A percentile compares a stretch with the other conserved stretches of the same genome.
phyloP scores from a whole-genome alignment of 2,797 vertebrate genomes.

The Allobates femoralis region DNA sequence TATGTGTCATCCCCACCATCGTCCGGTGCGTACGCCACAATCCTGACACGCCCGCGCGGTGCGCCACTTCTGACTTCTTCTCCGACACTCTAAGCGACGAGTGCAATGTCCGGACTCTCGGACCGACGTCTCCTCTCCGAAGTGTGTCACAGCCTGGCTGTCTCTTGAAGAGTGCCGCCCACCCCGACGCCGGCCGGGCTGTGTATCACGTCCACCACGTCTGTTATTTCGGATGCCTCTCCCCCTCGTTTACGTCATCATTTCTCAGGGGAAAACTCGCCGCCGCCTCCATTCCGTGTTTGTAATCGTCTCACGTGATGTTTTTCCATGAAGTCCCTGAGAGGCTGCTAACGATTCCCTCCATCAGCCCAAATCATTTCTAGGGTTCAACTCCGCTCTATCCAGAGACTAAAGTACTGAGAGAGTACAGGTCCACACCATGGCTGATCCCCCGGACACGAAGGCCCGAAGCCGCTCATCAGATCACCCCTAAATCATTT shows the following conservation, averaged over 20 bases:
- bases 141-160: slow-evolving; percentile 17
- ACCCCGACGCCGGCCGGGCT: slow-evolving; percentile 1
- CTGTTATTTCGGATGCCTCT: slow-evolving; percentile 8
- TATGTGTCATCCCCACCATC: slow-evolving; percentile 30
- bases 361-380: background rate
- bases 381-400: slow-evolving; percentile 10
- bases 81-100: slow-evolving; percentile 33
- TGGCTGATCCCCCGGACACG: slow-evolving; percentile 5
- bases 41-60: slow-evolving; percentile 16
- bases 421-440: background rate
- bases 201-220: slow-evolving; percentile 12
- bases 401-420: background rate
- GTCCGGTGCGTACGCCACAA: slow-evolving; percentile 45
- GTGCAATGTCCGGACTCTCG: slow-evolving; percentile 35
- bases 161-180: slow-evolving; percentile 10
- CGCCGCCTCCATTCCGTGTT: slow-evolving; percentile 34
- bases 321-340: slow-evolving; percentile 32
- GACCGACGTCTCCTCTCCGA: background rate
- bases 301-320: slow-evolving; percentile 30
- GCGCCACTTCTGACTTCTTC: slow-evolving; percentile 22
- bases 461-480: background rate
- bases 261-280: slow-evolving; percentile 41
- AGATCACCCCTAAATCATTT: background rate
- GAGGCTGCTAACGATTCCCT: slow-evolving; percentile 30
- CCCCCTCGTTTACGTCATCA: slow-evolving; percentile 12